These are phyloP conservation scores for Rhabdomys pumilio DNA, from an alignment of 2,797 vertebrate species.

Conservation along the genomic window DNA sequence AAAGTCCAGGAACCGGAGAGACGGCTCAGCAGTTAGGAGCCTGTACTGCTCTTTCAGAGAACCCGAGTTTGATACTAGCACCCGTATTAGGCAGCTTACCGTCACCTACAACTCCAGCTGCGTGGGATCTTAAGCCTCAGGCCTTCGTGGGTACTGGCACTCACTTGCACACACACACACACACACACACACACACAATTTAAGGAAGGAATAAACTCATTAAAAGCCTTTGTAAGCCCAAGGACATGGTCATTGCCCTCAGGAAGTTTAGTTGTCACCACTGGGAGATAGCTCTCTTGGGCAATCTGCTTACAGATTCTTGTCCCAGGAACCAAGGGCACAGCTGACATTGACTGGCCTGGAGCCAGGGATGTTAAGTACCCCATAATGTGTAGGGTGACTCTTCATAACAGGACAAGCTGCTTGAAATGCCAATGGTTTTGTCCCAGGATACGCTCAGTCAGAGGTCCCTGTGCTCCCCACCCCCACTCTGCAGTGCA, in stretches of 20 bases:
- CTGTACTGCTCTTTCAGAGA: background rate
- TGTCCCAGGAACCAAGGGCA: background rate
- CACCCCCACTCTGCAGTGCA: background rate
- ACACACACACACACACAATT: background rate
- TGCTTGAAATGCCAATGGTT: background rate
- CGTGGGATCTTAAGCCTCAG: background rate
- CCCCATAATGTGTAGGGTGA: no score
- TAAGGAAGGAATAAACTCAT: background rate
- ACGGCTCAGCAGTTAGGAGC: background rate
- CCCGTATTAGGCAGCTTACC: background rate
- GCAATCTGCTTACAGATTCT: slow-evolving; percentile 17
- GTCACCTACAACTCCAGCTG: background rate
- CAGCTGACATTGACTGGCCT: no score
- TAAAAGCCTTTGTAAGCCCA: background rate
- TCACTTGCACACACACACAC: background rate
- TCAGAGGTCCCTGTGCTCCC: background rate
- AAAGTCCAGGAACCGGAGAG: background rate
- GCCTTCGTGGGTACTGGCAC: background rate
- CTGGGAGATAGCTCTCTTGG: background rate
- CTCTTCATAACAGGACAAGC: background rate
- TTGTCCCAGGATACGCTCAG: background rate
- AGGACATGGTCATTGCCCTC: background rate
- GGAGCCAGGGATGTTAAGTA: background rate
- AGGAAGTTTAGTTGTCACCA: background rate
- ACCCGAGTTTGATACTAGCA: background rate